Conservation (phyloP, 2,888 invertebrate genomes). For the Tenthredo scrophulariae region DNA sequence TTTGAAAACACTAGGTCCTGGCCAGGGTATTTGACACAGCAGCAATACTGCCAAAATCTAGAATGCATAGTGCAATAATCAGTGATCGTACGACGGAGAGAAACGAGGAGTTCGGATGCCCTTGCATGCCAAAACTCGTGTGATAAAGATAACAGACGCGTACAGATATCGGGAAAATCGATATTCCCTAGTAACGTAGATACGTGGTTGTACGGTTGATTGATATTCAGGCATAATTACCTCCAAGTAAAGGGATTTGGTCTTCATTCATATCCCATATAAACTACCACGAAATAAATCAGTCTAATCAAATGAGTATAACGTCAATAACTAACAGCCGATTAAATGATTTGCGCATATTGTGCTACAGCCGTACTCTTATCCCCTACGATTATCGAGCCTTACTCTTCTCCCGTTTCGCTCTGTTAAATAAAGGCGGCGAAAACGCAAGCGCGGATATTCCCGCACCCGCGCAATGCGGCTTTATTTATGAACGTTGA, state of each 20-base stretch:
- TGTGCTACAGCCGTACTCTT: not conserved
- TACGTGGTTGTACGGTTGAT: not conserved
- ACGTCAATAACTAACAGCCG: not conserved
- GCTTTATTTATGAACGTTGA: not conserved
- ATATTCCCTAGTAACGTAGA: constrained; percentile 39
- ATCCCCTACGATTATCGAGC: not conserved
- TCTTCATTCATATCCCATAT: constrained; percentile 90
- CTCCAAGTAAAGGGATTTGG: constrained; percentile 91
- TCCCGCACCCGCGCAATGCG: constrained; percentile 34
- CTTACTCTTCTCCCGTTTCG: not conserved
- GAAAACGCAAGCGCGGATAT: not conserved
- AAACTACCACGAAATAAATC: not conserved
- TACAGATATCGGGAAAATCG: constrained; percentile 39
- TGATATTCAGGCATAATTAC: constrained; percentile 79
- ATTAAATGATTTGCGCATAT: constrained; percentile 5
- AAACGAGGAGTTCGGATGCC: not conserved
- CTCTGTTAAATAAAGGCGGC: not conserved
- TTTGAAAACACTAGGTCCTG: constrained; percentile 92
- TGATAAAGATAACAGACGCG: constrained; percentile 28
- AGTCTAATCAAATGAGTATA: not conserved
- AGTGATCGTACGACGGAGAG: not conserved
- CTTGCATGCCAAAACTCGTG: not conserved
- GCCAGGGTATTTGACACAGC: constrained; percentile 92
- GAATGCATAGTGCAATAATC: constrained; percentile 64
- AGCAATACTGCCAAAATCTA: constrained; percentile 91